phyloP scores from a whole-genome alignment of 2,113 vertebrate species.

The Peromyscus maniculatus region DNA sequence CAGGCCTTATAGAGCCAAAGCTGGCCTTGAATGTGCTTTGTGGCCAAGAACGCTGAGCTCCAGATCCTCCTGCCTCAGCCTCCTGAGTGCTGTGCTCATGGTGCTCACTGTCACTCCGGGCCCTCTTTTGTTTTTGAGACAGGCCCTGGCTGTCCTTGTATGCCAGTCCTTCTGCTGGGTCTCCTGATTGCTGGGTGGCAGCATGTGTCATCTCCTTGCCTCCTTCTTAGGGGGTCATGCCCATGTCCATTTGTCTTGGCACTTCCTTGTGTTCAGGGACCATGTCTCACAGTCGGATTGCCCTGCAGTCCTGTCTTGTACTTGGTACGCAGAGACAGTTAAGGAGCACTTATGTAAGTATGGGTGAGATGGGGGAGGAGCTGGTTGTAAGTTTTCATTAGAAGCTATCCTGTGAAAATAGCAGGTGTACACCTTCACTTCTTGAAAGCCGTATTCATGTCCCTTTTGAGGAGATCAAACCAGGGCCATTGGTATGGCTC shows the following conservation, averaged over 20 bases:
- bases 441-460: constrained; percentile 5
- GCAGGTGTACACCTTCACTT: not conserved
- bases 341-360: not conserved
- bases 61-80: not conserved
- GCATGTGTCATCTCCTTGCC: not conserved
- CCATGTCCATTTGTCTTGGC: not conserved
- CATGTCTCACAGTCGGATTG: not conserved
- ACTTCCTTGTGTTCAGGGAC: not conserved
- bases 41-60: too few species aligned
- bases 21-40: not conserved
- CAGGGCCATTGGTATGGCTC: not conserved
- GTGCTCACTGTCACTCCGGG: too few species aligned
- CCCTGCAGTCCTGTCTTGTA: not conserved
- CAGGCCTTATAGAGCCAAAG: not conserved
- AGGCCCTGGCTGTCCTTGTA: not conserved
- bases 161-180: too few species aligned
- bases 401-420: too few species aligned
- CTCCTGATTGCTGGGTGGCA: not conserved
- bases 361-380: not conserved
- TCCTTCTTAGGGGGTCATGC: too few species aligned
- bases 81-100: not conserved
- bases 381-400: not conserved
- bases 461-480: not conserved
- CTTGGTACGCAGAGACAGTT: not conserved
- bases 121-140: not conserved